phyloP scores from a whole-genome alignment of 2,888 invertebrate genomes.

The Tridacna crocea region DNA sequence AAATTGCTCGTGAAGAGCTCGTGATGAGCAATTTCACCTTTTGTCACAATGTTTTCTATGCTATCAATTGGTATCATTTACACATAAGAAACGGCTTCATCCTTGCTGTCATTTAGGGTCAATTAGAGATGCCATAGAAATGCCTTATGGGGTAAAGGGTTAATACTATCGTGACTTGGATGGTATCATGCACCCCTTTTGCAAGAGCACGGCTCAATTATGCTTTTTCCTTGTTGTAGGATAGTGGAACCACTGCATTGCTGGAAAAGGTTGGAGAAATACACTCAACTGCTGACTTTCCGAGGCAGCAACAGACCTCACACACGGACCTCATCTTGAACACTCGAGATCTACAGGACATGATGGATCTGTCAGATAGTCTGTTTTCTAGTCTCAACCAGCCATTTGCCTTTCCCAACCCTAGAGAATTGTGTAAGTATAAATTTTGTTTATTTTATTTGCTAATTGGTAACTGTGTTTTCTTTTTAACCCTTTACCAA shows the following conservation, averaged over 20 bases:
- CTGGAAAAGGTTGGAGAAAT: constrained; percentile 69
- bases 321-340: constrained; percentile 71
- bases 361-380: constrained; percentile 84
- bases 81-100: too few relatives aligned
- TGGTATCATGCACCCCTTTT: too few relatives aligned
- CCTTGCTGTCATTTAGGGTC: too few relatives aligned
- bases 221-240: constrained; percentile 32
- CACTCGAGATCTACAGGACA: constrained; percentile 77
- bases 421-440: constrained; percentile 94
- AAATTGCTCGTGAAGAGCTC: too few relatives aligned
- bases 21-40: too few relatives aligned
- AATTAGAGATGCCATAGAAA: too few relatives aligned
- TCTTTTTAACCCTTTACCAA: neutral
- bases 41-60: too few relatives aligned
- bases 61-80: too few relatives aligned
- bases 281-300: constrained; percentile 29
- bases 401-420: constrained; percentile 98
- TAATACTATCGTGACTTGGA: too few relatives aligned
- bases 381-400: constrained; percentile 86
- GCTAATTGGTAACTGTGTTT: neutral
- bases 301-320: constrained; percentile 63
- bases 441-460: too few relatives aligned
- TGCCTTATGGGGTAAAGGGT: too few relatives aligned
- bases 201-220: too few relatives aligned
- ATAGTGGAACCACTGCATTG: constrained; percentile 58